A percentile compares a stretch with the other conserved stretches of the same genome.
phyloP scores from a whole-genome alignment of 1,140 invertebrate species.

The Apis florea region DNA sequence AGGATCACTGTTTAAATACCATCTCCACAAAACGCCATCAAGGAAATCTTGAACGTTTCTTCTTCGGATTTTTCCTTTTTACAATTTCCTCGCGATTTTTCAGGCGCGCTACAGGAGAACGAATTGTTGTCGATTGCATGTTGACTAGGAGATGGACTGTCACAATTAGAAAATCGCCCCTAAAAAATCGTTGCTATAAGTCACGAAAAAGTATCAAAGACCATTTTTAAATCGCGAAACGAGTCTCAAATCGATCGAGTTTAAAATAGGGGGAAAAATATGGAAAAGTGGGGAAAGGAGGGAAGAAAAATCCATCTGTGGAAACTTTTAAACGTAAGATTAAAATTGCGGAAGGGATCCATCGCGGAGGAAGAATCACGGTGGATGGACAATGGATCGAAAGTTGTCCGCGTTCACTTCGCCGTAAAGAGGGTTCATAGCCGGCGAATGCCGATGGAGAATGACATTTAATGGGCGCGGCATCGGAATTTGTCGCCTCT shows the following conservation, averaged over 20 bases:
- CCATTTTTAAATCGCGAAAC: too few relatives aligned
- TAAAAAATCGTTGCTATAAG: too few relatives aligned
- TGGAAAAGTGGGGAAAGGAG: too few relatives aligned
- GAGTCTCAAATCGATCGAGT: too few relatives aligned
- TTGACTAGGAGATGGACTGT: background rate
- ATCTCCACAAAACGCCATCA: too few relatives aligned
- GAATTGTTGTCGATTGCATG: background rate
- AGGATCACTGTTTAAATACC: too few relatives aligned
- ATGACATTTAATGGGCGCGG: conserved; percentile 33
- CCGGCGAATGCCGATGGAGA: conserved; percentile 29
- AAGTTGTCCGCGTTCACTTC: conserved; percentile 36
- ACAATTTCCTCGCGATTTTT: conserved; percentile 29
- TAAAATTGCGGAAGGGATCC: background rate
- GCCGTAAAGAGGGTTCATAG: conserved; percentile 14
- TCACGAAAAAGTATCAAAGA: too few relatives aligned
- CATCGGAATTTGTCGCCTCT: conserved; percentile 52
- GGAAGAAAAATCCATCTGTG: too few relatives aligned
- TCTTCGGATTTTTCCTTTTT: background rate
- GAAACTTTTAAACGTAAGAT: too few relatives aligned
- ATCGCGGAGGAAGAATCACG: background rate
- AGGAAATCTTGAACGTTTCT: conserved; percentile 22
- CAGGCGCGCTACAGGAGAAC: background rate
- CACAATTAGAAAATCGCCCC: background rate
- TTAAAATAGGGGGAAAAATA: too few relatives aligned
- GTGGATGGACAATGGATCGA: background rate